Conservation (phyloP, 1,140 invertebrate species). For the Grapholita molesta region DNA sequence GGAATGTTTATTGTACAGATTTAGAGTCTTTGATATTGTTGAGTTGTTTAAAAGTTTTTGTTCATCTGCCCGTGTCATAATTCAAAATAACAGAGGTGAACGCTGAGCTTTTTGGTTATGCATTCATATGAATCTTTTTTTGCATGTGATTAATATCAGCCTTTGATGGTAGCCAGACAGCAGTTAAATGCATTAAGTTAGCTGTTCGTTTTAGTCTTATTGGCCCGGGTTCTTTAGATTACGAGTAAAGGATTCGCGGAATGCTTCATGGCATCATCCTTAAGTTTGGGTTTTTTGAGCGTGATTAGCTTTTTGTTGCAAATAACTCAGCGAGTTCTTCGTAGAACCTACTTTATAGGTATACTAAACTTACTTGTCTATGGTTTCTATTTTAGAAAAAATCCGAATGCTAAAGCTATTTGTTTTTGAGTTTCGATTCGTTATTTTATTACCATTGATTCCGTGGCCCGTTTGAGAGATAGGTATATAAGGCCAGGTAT, state of each 20-base stretch:
- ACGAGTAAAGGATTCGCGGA: slow-evolving; percentile 7
- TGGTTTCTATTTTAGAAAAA: not conserved
- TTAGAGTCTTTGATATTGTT: not conserved
- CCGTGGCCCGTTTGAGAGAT: not conserved
- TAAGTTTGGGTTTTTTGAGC: slow-evolving; percentile 11
- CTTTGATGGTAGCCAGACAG: slow-evolving; percentile 12
- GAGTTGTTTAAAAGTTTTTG: not conserved
- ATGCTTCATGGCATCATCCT: slow-evolving; percentile 8
- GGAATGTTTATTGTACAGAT: not conserved
- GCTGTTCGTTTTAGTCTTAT: slow-evolving; percentile 3
- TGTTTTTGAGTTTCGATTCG: not conserved
- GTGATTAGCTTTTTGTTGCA: not conserved
- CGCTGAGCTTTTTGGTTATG: not conserved
- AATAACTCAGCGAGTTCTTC: not conserved
- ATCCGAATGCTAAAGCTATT: not conserved
- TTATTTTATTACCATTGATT: not conserved
- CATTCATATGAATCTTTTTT: not conserved
- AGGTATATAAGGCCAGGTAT: too few relatives aligned
- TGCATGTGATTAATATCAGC: not conserved
- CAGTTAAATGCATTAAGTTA: slow-evolving; percentile 11
- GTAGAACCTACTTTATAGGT: too few relatives aligned
- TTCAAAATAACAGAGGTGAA: slow-evolving; percentile 3
- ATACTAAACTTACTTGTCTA: too few relatives aligned
- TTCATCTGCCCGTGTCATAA: not conserved
- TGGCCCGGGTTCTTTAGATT: not conserved